phyloP scores from a whole-genome alignment of 2,797 vertebrate genomes.

The Emydoidea blandingii region DNA sequence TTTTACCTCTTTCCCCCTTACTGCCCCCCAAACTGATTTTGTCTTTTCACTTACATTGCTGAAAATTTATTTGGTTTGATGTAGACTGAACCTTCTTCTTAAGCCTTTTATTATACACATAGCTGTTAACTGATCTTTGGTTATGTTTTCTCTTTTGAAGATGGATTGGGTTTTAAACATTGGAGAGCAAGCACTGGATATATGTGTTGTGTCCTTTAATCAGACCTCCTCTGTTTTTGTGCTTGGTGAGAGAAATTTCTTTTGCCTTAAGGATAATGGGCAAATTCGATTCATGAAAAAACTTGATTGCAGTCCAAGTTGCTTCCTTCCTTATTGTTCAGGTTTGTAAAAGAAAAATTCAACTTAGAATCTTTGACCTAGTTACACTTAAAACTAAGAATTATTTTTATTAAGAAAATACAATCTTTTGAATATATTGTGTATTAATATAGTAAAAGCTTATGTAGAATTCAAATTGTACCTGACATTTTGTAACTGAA shows the following conservation, averaged over 20 bases:
- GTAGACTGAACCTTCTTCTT: not conserved
- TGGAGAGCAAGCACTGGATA: constrained; percentile 93
- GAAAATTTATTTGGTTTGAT: not conserved
- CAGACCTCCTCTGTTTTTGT: constrained; percentile 90
- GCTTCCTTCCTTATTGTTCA: constrained; percentile 94
- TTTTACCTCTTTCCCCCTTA: not conserved
- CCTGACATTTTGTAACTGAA: not conserved
- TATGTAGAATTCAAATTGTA: not conserved
- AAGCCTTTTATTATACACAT: not conserved
- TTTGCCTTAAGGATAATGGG: constrained; percentile 94
- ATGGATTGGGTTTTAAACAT: constrained; percentile 95
- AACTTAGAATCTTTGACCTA: not conserved
- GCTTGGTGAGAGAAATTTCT: constrained; percentile 95
- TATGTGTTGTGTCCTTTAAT: constrained; percentile 87
- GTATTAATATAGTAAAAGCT: not conserved
- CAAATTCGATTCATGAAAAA: constrained; percentile 99
- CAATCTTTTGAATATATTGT: not conserved
- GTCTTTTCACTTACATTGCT: not conserved
- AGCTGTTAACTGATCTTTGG: constrained; percentile 29
- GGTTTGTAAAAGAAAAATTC: constrained; percentile 83
- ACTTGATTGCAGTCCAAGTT: constrained; percentile 94
- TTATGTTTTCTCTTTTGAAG: constrained; percentile 77
- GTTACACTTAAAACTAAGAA: not conserved
- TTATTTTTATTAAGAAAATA: not conserved
- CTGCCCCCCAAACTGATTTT: not conserved